phyloP scores from a whole-genome alignment of 2,797 vertebrate genomes.

The Fistularia commersonii region DNA sequence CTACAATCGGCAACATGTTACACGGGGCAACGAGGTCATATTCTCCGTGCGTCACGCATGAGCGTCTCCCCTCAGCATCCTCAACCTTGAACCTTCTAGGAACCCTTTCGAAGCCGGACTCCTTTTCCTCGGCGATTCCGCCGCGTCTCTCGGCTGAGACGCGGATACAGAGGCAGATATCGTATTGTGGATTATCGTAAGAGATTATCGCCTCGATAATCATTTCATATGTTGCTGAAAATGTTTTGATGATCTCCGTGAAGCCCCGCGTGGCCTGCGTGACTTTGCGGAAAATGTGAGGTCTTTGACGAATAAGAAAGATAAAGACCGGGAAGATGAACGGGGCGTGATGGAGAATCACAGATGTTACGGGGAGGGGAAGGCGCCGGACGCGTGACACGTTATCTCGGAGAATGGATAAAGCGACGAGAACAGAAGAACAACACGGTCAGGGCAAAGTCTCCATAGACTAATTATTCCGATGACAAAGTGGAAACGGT shows the following conservation, averaged over 20 bases:
- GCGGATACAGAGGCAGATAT: too few species aligned
- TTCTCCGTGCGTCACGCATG: slow-evolving; percentile 19
- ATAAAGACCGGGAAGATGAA: slow-evolving; percentile 54
- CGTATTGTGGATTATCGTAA: too few species aligned
- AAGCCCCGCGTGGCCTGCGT: slow-evolving; percentile 25
- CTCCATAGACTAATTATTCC: slow-evolving; percentile 77
- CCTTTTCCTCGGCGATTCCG: neutral
- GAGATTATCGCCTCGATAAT: slow-evolving; percentile 23
- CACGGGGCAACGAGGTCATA: slow-evolving; percentile 38
- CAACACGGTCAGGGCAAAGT: slow-evolving; percentile 65
- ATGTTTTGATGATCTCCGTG: slow-evolving; percentile 6
- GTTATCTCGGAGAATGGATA: slow-evolving; percentile 64
- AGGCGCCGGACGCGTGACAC: slow-evolving; percentile 51
- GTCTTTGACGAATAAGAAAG: slow-evolving; percentile 43
- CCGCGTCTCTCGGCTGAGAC: too few species aligned
- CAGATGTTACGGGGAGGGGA: slow-evolving; percentile 62
- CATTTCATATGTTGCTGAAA: slow-evolving; percentile 10
- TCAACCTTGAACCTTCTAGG: slow-evolving; percentile 2
- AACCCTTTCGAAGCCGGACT: too few species aligned
- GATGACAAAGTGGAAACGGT: slow-evolving; percentile 69
- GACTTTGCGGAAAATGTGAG: slow-evolving; percentile 24
- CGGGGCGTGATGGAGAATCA: slow-evolving; percentile 56
- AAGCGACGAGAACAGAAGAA: slow-evolving; percentile 56
- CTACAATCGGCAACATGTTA: slow-evolving; percentile 30
- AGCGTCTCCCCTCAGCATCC: slow-evolving; percentile 16